Conservation (phyloP, 2,888 invertebrate species). For the Mechanitis messenoides region DNA sequence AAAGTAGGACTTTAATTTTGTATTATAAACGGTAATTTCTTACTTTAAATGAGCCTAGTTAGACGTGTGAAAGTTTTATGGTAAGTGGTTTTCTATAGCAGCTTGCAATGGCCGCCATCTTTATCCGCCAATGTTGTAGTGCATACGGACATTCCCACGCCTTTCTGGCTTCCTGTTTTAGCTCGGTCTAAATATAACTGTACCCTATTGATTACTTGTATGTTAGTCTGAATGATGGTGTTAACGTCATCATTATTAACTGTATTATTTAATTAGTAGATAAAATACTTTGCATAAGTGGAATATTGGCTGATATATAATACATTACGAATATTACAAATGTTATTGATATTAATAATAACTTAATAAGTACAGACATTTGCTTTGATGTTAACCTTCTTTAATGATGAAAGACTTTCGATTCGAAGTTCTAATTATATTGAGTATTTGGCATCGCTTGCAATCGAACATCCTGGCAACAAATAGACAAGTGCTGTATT, state of each 20-base stretch:
- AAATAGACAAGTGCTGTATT: conserved; percentile 57
- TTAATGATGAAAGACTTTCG: background rate
- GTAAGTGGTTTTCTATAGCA: conserved; percentile 53
- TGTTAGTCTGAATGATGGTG: background rate
- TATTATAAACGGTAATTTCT: too few species aligned
- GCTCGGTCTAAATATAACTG: conserved; percentile 13
- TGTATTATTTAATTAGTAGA: too few species aligned
- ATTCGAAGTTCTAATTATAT: conserved; percentile 23
- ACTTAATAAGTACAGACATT: too few species aligned
- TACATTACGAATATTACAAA: too few species aligned
- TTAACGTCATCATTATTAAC: too few species aligned
- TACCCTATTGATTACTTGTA: background rate
- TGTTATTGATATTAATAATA: too few species aligned
- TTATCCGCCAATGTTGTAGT: conserved; percentile 49
- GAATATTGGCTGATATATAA: too few species aligned
- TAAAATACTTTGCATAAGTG: too few species aligned
- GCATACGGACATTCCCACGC: conserved; percentile 57
- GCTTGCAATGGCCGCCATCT: conserved; percentile 52
- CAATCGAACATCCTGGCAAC: conserved; percentile 43
- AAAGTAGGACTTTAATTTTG: too few species aligned
- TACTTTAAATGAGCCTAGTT: background rate
- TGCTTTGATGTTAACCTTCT: too few species aligned
- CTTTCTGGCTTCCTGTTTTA: conserved; percentile 27
- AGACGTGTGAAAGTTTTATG: conserved; percentile 39
- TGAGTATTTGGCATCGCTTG: conserved; percentile 18